A percentile compares a stretch with the other conserved stretches of the same genome.
These are phyloP conservation scores for Capromys pilorides DNA, from an alignment of 2,797 vertebrate species.

Conservation along the genomic window DNA sequence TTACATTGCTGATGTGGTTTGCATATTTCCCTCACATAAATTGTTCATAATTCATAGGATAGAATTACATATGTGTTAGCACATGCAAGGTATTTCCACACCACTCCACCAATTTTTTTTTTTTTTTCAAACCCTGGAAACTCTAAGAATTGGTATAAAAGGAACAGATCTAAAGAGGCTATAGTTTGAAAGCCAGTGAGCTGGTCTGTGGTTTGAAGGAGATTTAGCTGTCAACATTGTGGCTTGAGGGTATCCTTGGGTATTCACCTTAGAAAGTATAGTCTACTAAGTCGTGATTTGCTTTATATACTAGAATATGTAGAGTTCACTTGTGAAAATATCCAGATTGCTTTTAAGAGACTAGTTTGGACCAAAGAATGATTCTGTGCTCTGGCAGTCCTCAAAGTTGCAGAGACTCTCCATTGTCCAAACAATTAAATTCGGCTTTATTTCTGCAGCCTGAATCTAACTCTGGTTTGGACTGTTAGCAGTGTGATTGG, in stretches of 20 bases:
- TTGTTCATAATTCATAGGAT: constrained; percentile 12
- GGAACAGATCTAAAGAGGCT: background rate
- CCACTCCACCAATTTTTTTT: background rate
- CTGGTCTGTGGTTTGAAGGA: background rate
- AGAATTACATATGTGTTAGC: background rate
- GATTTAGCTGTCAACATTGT: too few species aligned
- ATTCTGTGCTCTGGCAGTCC: background rate
- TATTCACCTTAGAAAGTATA: background rate
- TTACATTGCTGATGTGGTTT: background rate
- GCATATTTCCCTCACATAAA: background rate
- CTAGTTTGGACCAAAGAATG: background rate
- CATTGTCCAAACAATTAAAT: background rate
- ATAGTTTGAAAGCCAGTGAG: background rate
- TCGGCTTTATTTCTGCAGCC: background rate
- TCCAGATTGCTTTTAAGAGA: constrained; percentile 1
- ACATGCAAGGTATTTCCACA: background rate
- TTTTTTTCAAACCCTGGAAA: background rate
- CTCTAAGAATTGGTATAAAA: background rate
- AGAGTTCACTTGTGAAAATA: background rate
- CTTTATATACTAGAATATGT: background rate
- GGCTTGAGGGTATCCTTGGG: background rate
- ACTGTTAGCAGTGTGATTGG: background rate
- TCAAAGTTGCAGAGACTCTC: background rate
- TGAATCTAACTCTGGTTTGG: background rate
- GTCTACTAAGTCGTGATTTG: background rate